Base-by-base conservation (phyloP, 1,140 invertebrate genomes). In the Drosophila yakuba region DNA sequence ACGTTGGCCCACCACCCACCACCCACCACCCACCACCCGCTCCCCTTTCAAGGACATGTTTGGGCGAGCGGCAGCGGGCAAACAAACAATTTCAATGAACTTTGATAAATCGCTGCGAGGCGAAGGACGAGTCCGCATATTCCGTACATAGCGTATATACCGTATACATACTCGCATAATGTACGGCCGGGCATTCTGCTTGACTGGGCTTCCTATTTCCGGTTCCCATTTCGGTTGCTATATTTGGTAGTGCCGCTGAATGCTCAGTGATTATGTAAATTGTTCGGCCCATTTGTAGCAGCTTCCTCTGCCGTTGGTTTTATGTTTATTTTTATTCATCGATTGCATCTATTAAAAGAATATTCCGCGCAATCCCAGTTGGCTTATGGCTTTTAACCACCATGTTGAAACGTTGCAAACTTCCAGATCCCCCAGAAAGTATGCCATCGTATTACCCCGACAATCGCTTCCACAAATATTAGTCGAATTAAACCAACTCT, bases 61-160 rank as follows among this genome's bases (percentile, higher is more conserved):
- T 28, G 52, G 62, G 52, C 52, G 44, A 32, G 39, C 35, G 17
- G 64, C 59, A 41, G 52, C 52, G 44, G 32, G 47, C 45, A 43
- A 59, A 59, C 66, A 67, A 80, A 73, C 79, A 82, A 83, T 86
- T 86, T 88, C 83, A 86, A 86, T 86, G 83, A 86, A 86, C 83
- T 86, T 86, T 86, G 83, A 88, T 86, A 86, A 86, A 86, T 86
- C 71, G 79, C 76, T 76, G 71, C 51, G 75, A 60, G 59, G 43
- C 59, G 60, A 74, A 73, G 60, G 69, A 67, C 56, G 52, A 52
- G 63, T 63, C 69, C 48, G 47, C 41, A 44, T 44, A 25, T 32
- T 57, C 50, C 38, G 23, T 47, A 47, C 25, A 23, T 20, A 20
- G 64, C 45, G 47, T 45, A 44, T 44, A 25, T 32, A 39, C 50